These are phyloP conservation scores for Venustaconcha ellipsiformis DNA, from an alignment of 1,140 invertebrate genomes.

Conservation along the genomic window DNA sequence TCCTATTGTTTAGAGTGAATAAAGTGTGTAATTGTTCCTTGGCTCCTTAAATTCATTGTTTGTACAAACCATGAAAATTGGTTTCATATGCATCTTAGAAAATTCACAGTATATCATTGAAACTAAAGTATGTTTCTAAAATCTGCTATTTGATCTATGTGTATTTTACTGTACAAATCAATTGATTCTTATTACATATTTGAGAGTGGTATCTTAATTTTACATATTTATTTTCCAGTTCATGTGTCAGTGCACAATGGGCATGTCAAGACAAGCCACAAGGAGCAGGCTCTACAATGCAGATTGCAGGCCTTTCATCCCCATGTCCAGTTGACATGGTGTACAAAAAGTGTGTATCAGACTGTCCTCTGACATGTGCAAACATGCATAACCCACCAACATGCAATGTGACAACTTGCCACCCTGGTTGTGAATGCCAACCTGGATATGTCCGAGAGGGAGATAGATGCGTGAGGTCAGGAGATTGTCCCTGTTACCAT, in stretches of 20 bases:
- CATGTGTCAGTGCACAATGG: conserved; percentile 83
- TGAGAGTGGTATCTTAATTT: too few species aligned
- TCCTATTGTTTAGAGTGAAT: too few species aligned
- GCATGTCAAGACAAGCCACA: conserved; percentile 70
- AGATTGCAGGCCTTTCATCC: conserved; percentile 57
- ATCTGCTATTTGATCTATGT: too few species aligned
- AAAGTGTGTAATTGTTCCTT: too few species aligned
- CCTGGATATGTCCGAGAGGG: conserved; percentile 74
- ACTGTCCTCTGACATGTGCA: conserved; percentile 82
- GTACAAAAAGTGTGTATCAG: conserved; percentile 80
- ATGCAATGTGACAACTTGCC: conserved; percentile 51
- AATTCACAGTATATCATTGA: too few species aligned
- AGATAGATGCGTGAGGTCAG: conserved; percentile 75
- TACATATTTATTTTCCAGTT: conserved; percentile 69
- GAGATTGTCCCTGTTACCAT: conserved; percentile 88
- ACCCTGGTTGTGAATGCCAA: conserved; percentile 80
- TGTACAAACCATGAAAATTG: too few species aligned
- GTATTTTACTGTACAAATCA: too few species aligned
- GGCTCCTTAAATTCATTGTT: too few species aligned
- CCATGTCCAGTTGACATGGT: conserved; percentile 73
- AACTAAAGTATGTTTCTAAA: too few species aligned
- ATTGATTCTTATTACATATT: too few species aligned
- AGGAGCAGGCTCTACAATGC: conserved; percentile 68
- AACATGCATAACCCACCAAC: conserved; percentile 78
- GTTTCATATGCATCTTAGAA: too few species aligned